Percentiles rank a stretch among this genome's conserved stretches.
These are phyloP conservation scores for Papilio polyxenes DNA, from an alignment of 1,140 invertebrate genomes.

Conservation along the genomic window DNA sequence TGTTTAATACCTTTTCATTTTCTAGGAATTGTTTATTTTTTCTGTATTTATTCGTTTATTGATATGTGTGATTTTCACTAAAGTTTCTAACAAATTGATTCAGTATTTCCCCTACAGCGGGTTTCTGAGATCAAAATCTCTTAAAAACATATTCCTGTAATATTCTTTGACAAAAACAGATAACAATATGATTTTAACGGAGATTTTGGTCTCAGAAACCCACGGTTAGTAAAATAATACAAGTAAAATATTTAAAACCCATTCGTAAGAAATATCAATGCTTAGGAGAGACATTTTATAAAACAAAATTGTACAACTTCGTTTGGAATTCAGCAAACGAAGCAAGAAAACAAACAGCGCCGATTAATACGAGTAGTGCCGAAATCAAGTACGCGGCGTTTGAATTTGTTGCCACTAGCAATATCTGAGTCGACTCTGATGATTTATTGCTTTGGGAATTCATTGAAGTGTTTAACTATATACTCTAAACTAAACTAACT, in stretches of 20 bases:
- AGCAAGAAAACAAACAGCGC: conserved; percentile 2
- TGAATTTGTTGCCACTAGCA: conserved; percentile 13
- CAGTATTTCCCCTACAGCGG: too few species aligned
- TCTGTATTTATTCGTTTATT: too few species aligned
- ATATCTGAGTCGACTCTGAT: not conserved
- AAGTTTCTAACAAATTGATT: not conserved
- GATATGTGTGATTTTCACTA: not conserved
- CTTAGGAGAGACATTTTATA: not conserved
- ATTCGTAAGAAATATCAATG: not conserved
- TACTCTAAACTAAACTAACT: not conserved
- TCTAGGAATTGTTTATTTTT: too few species aligned
- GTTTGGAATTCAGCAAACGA: conserved; percentile 21
- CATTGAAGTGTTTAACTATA: not conserved
- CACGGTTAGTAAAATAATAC: not conserved
- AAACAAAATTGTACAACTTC: not conserved
- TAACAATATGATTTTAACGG: too few species aligned
- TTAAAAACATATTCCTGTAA: too few species aligned
- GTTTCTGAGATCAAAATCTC: too few species aligned
- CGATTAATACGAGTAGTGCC: conserved; percentile 5
- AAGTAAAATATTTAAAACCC: not conserved
- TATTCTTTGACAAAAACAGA: too few species aligned
- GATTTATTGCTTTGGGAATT: not conserved
- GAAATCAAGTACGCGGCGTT: conserved; percentile 15
- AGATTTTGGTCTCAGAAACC: too few species aligned
- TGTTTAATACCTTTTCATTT: not conserved